Percentiles rank a stretch among this genome's conserved stretches.
phyloP scores from a whole-genome alignment of 2,888 invertebrate species.

The Tricholauxania praeusta region DNA sequence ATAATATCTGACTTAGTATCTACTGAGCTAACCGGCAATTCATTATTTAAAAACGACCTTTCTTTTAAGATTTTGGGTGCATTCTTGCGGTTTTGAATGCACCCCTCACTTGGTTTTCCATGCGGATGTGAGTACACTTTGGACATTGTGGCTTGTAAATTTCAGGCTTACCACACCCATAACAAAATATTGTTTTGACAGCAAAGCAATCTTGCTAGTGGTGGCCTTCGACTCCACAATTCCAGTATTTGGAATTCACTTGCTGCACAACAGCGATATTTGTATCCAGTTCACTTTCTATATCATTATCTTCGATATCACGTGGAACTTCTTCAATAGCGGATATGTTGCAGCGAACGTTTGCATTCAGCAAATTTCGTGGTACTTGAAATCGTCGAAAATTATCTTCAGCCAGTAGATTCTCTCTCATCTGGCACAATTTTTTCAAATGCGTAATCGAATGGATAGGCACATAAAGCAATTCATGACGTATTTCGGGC shows the following conservation, averaged over 20 bases:
- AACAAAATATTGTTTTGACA: constrained; percentile 3
- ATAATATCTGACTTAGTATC: background rate
- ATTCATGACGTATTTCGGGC: constrained; percentile 31
- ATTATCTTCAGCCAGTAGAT: background rate
- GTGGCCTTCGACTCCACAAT: background rate
- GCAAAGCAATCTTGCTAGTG: background rate
- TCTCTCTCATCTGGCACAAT: background rate
- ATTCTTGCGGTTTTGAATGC: background rate
- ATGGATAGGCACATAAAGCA: constrained; percentile 27
- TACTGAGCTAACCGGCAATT: constrained; percentile 9
- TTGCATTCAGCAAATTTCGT: background rate
- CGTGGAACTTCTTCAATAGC: background rate
- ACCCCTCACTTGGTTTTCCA: background rate
- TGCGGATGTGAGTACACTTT: background rate
- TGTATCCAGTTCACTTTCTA: background rate
- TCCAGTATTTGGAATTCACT: background rate
- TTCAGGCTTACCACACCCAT: background rate
- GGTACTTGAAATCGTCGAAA: background rate
- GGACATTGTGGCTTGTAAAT: constrained; percentile 4
- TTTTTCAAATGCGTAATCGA: constrained; percentile 18
- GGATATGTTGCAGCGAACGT: background rate
- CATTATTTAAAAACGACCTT: background rate
- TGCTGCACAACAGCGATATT: background rate
- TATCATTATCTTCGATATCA: background rate
- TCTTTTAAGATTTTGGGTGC: background rate